Evolutionary conservation across 2,113 vertebrate genomes (phyloP), one percentile per base, ranked within the genome.

Genomic region (Zosterops japonicus): DNA sequence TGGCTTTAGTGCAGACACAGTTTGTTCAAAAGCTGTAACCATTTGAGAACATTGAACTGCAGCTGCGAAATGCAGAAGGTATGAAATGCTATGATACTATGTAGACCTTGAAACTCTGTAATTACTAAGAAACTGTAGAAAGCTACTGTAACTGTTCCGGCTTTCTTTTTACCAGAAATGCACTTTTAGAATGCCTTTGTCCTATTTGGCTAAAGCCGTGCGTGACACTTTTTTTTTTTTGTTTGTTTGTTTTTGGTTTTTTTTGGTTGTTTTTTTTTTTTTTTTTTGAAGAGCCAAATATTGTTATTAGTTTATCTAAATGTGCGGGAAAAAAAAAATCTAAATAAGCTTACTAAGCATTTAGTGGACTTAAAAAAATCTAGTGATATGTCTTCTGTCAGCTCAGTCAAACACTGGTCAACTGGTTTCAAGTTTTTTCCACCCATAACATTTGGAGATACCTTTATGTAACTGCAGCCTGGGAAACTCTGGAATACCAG

Each of bases 21-120:
- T 95, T 93, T 96, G 69, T 97, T 96, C 96, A 95, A 95, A 97
- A 96, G 94, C 96, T 95, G 96, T 95, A 97, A 94, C 96, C 91
- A 97, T 97, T 96, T 96, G 80, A 71, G 95, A 97, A 96, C 89
- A 65, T 83, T 83, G 94, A 91, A 89, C 59, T 83, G 91, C 94
- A 97, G 95, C 95, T 97, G 93, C 12, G 24, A 96, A 92, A 81
- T 39, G 70, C 82, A 86, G 92, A 96, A 96, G 83, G 93, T 93
- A 91, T 42, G 72, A 95, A 95, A 80, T 80, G 71, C 87, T 96
- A 84, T 49, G 95, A 93, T 97, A 96, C 52, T 87, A n/a, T 88
- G 89, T 94, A 95, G 95, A 93, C 88, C 96, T 88, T 74, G 85
- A 96, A 96, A 97, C 94, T 95, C 93, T 90, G 69, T 96, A 96